A percentile compares a stretch with the other conserved stretches of the same genome.
Conservation (phyloP, 23 tunicate genomes). For the Ascidia mentula region DNA sequence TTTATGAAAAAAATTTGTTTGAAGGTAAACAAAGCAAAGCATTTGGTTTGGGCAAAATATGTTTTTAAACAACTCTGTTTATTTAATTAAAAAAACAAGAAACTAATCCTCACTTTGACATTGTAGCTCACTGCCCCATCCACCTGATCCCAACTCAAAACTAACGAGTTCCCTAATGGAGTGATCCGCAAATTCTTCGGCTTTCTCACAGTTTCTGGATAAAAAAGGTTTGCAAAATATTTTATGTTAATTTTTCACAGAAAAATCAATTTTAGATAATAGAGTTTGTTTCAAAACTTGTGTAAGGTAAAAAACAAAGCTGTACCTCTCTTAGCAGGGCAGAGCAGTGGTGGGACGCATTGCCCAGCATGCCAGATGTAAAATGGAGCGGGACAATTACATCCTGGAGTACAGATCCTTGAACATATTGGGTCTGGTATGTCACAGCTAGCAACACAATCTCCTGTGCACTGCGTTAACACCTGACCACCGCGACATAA, state of each 20-base stretch:
- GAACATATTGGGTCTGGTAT: slow-evolving; percentile 37
- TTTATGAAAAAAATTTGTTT: background rate
- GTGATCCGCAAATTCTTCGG: slow-evolving; percentile 27
- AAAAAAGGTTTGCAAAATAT: background rate
- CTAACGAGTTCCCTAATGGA: background rate
- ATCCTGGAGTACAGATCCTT: slow-evolving; percentile 22
- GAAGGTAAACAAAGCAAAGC: background rate
- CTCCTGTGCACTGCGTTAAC: background rate
- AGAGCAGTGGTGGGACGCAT: slow-evolving; percentile 21
- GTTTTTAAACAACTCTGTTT: background rate
- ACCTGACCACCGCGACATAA: slow-evolving; percentile 19
- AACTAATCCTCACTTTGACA: slow-evolving; percentile 22
- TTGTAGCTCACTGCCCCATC: slow-evolving; percentile 13
- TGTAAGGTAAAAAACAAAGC: background rate
- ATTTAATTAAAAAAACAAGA: background rate
- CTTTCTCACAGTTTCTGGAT: background rate
- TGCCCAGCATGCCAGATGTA: slow-evolving; percentile 26
- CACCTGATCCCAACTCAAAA: slow-evolving; percentile 32
- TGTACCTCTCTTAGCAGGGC: slow-evolving; percentile 33
- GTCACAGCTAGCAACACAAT: slow-evolving; percentile 26
- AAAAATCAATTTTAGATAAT: no score
- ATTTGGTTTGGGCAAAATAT: background rate
- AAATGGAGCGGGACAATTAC: slow-evolving; percentile 15
- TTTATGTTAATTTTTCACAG: background rate
- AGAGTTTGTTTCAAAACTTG: no score